Conservation (phyloP, 1,140 invertebrate genomes). For the Drosophila murphyi region DNA sequence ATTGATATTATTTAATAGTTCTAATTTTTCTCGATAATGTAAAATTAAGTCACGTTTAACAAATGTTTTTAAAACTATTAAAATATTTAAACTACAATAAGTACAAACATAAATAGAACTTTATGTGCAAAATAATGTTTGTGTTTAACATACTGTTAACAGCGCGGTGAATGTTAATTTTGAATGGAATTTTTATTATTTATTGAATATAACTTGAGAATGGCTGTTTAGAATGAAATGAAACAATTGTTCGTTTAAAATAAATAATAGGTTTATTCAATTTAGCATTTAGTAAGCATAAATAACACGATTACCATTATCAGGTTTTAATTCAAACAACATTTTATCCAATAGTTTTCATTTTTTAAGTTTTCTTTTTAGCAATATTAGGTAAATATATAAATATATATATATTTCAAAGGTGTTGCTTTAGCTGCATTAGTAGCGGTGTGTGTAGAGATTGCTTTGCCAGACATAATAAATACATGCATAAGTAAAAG, state of each 20-base stretch:
- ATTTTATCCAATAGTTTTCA: conserved; percentile 49
- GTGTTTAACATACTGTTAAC: no score
- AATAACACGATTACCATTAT: conserved; percentile 55
- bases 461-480: conserved; percentile 52
- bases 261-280: conserved; percentile 70
- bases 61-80: neutral
- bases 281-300: conserved; percentile 74
- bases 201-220: no score
- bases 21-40: no score
- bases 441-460: conserved; percentile 18
- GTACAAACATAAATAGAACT: no score
- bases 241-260: conserved; percentile 22
- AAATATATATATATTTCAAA: conserved; percentile 42
- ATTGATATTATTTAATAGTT: no score
- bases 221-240: neutral
- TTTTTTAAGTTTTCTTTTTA: conserved; percentile 34
- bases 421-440: conserved; percentile 48
- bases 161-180: no score
- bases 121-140: no score
- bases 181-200: neutral
- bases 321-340: conserved; percentile 54
- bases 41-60: no score
- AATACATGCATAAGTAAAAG: conserved; percentile 51
- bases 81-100: neutral
- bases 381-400: conserved; percentile 46